Conservation (phyloP, 2,797 vertebrate genomes). For the Acipenser transmontanus region DNA sequence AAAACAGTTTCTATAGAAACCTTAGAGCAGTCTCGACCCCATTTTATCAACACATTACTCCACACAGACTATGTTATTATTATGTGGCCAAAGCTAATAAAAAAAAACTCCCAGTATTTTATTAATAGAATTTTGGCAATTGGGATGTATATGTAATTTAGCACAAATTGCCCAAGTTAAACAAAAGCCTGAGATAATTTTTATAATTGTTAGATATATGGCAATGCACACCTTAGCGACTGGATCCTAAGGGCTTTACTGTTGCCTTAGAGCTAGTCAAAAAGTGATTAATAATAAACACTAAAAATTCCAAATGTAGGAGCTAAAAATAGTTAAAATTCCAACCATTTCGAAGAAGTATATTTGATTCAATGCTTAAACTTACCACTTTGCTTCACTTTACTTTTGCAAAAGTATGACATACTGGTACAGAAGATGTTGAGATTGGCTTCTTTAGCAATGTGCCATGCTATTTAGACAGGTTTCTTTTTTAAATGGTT, state of each 20-base stretch:
- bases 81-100: slow-evolving; percentile 17
- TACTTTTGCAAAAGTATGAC: neutral
- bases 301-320: neutral
- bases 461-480: neutral
- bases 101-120: slow-evolving; percentile 9
- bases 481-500: neutral
- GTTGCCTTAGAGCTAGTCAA: neutral
- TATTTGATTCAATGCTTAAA: neutral
- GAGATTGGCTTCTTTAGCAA: neutral
- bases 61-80: neutral
- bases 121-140: slow-evolving; percentile 14
- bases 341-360: neutral
- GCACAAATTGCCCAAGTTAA: slow-evolving; percentile 7
- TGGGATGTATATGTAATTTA: slow-evolving; percentile 2
- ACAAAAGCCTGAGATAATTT: slow-evolving; percentile 21
- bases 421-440: neutral
- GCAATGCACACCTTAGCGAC: neutral
- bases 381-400: neutral
- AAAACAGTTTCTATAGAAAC: too few relatives aligned
- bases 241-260: too few relatives aligned
- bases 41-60: neutral
- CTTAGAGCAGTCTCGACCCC: neutral
- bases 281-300: neutral
- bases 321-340: neutral
- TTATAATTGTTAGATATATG: slow-evolving; percentile 24